Conservation (phyloP, 2,113 vertebrate genomes). For the Coptodon bakossiorum region DNA sequence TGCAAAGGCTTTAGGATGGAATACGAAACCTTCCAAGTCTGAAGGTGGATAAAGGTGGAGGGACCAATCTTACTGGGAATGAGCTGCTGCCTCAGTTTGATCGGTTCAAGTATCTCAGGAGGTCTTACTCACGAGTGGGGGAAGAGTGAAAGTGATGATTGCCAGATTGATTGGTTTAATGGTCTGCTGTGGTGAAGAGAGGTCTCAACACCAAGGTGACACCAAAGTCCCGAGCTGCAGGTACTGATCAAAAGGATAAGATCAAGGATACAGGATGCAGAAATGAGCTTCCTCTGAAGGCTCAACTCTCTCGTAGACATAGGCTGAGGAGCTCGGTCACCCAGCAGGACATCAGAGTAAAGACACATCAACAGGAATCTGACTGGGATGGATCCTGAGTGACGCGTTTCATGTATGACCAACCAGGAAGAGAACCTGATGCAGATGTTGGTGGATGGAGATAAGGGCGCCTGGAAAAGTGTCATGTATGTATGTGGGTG, state of each 20-base stretch:
- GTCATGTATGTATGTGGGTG: neutral
- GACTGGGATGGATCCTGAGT: neutral
- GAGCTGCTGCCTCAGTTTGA: neutral
- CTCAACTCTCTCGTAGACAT: fast-evolving
- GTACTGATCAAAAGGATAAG: neutral
- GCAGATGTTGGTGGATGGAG: neutral
- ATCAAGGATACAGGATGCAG: neutral
- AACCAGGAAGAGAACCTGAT: neutral
- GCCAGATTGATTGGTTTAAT: neutral
- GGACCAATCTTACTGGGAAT: neutral
- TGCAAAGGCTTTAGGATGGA: neutral
- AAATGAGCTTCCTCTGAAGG: neutral
- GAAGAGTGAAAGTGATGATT: neutral
- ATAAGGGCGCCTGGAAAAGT: neutral
- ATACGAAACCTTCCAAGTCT: neutral
- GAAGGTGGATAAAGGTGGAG: neutral
- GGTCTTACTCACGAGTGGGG: neutral
- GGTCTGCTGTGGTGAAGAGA: neutral
- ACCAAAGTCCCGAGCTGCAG: neutral
- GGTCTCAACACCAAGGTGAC: neutral
- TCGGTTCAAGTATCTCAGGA: neutral
- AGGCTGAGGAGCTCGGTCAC: neutral
- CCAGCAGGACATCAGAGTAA: neutral
- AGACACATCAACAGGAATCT: fast-evolving
- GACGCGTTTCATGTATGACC: neutral